Percentiles rank a stretch among this genome's conserved stretches.
Conservation (phyloP, 2,113 vertebrate species). For the Pterocles burchelli region DNA sequence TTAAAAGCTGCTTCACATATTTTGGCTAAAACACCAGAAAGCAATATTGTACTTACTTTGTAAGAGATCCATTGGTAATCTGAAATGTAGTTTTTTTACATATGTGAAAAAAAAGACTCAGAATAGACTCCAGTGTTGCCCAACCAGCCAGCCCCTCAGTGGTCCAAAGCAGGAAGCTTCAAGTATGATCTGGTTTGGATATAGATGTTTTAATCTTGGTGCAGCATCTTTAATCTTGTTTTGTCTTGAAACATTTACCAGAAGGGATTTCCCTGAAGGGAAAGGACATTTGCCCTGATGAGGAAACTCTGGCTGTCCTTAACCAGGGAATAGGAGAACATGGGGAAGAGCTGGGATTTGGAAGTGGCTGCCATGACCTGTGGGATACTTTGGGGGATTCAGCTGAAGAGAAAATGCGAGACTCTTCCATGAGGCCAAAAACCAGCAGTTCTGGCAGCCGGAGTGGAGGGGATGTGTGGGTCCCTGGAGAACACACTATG, state of each 20-base stretch:
- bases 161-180: not conserved
- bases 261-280: slow-evolving; percentile 10
- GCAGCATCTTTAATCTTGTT: slow-evolving; percentile 26
- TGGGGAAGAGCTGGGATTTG: not conserved
- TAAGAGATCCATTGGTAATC: not conserved
- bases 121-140: not conserved
- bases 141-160: not conserved
- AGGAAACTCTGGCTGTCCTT: not conserved
- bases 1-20: not conserved
- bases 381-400: not conserved
- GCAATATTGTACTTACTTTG: not conserved
- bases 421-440: not conserved
- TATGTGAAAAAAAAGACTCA: not conserved
- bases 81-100: not conserved
- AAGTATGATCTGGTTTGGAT: not conserved
- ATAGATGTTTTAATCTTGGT: not conserved
- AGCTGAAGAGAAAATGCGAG: not conserved
- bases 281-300: not conserved
- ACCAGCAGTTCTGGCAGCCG: not conserved
- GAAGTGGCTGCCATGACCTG: not conserved
- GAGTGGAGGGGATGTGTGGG: not conserved
- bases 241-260: slow-evolving; percentile 33
- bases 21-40: not conserved
- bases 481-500: not conserved
- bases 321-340: not conserved